These are phyloP conservation scores for Pararge aegeria DNA, from an alignment of 1,140 invertebrate species.

Conservation along the genomic window DNA sequence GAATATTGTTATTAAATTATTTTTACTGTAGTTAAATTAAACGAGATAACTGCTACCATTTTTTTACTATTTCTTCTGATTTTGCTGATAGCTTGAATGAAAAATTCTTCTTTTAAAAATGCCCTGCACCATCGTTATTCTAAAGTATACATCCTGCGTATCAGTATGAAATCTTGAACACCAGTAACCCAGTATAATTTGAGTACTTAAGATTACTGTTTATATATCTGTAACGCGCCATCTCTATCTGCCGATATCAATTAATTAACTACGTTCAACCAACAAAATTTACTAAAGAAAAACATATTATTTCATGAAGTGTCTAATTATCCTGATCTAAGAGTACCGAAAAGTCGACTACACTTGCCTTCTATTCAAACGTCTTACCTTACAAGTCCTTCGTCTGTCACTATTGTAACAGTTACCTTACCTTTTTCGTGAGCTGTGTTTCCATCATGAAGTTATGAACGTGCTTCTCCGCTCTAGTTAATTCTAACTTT, in stretches of 20 bases:
- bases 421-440: constrained; percentile 94
- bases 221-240: too few species aligned
- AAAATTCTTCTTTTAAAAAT: too few species aligned
- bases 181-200: too few species aligned
- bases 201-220: too few species aligned
- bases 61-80: too few species aligned
- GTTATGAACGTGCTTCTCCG: constrained; percentile 99
- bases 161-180: too few species aligned
- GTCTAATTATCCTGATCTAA: constrained; percentile 17
- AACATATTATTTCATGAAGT: constrained; percentile 8
- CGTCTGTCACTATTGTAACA: constrained; percentile 48
- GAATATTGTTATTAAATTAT: too few species aligned
- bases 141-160: too few species aligned
- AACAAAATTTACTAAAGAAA: not conserved
- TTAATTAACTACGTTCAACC: not conserved
- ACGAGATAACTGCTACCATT: too few species aligned
- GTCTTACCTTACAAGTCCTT: constrained; percentile 29
- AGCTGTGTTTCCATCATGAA: constrained; percentile 99
- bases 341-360: constrained; percentile 8
- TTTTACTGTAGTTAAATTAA: too few species aligned
- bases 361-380: constrained; percentile 23
- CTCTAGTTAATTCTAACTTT: constrained; percentile 98
- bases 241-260: not conserved
- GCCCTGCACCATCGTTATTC: too few species aligned
- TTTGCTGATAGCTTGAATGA: too few species aligned